Evolutionary conservation across 2,113 vertebrate species (phyloP).

Genomic region (Hyla sarda): DNA sequence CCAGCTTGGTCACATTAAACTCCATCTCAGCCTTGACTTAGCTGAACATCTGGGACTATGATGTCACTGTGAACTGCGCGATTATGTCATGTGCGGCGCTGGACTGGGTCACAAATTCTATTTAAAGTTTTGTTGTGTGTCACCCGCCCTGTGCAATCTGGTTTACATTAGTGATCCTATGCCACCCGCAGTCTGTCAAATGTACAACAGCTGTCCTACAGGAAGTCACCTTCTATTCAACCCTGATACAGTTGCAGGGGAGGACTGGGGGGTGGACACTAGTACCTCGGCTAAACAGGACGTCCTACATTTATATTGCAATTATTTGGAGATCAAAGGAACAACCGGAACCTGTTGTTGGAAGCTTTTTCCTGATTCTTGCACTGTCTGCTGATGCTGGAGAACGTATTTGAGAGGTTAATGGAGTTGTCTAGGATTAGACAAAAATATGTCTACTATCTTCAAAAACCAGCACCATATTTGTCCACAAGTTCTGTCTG

Average conservation of each 20-base stretch:
- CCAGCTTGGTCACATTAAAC: not conserved
- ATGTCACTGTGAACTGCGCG: constrained; percentile 34
- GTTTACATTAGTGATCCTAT: constrained; percentile 76
- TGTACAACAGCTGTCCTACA: constrained; percentile 79
- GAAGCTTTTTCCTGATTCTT: constrained; percentile 75
- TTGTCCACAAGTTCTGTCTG: not conserved
- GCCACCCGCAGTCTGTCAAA: constrained; percentile 82
- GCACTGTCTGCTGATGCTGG: constrained; percentile 69
- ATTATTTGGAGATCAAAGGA: constrained; percentile 80
- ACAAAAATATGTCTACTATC: too few relatives aligned
- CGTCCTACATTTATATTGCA: constrained; percentile 74
- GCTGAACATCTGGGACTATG: constrained; percentile 40
- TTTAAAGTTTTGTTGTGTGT: constrained; percentile 66
- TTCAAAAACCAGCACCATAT: not conserved
- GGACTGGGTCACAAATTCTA: constrained; percentile 60
- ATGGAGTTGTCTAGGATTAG: too few relatives aligned
- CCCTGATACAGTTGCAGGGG: constrained; percentile 66
- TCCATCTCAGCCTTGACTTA: not conserved
- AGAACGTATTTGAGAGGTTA: constrained; percentile 56
- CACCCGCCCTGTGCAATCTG: constrained; percentile 68
- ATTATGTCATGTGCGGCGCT: constrained; percentile 59
- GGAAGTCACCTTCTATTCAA: constrained; percentile 76
- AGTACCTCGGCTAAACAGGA: constrained; percentile 76
- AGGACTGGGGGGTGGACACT: constrained; percentile 71
- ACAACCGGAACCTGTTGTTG: constrained; percentile 80